Base-by-base conservation (phyloP, 2,113 vertebrate species). In the Colius striatus region DNA sequence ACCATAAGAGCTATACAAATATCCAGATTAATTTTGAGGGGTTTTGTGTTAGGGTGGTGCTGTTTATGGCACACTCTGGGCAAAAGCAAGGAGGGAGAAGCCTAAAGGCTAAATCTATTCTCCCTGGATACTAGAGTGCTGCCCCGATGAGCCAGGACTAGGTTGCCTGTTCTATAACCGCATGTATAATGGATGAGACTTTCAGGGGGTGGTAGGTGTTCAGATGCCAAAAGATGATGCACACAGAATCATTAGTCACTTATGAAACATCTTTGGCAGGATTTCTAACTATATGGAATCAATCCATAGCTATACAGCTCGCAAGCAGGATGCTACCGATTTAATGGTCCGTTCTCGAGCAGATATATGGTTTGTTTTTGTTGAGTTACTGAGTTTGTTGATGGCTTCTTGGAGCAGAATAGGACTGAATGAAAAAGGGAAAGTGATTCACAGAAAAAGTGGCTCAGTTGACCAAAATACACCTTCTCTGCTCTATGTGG, bases 321-420 rank as follows among this genome's bases (percentile, higher is more conserved):
- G 1, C 92, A 90, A 94, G 89, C 36, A 6, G 94, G 89, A 96
- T 93, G 94, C 84, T 94, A 94, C 93, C 96, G 93, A 86, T 78
- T 95, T 96, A 95, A 96, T 93, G 90, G 87, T 90, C 92, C 94
- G 83, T 41, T 95, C 92, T 90, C 21, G 1, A 94, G 76, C 92
- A 93, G 90, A 97, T 97, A 95, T 96, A 96, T 77, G 93, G 92
- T 95, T 96, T 96, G 95, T 92, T 95, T 95, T 87, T 91, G 87
- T 96, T 94, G 95, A 94, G 91, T 97, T 97, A 97, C 81, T 86
- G 95, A 95, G 88, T 88, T 95, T 94, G 85, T 94, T 96, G 95
- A 92, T 96, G 90, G 93, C 61, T 95, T 96, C 85, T 96, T 96
- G 93, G 94, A 96, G 79, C 85, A 94, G 94, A 92, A 86, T 77